phyloP scores from a whole-genome alignment of 1,140 invertebrate genomes.

The Stegodyphus mimosarum region DNA sequence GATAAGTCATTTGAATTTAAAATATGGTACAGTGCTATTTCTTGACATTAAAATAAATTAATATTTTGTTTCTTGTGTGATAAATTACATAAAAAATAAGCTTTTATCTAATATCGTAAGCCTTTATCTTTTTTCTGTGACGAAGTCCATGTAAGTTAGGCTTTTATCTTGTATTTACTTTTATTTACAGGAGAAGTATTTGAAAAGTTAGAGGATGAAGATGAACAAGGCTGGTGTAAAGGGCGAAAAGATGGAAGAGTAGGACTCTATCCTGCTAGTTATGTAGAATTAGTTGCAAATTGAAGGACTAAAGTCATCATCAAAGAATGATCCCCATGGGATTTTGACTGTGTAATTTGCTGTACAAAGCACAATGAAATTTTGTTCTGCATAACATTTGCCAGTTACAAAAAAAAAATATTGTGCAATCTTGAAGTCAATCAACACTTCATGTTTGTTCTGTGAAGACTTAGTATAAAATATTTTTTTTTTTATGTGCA shows the following conservation, averaged over 20 bases:
- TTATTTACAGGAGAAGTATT: slow-evolving; percentile 88
- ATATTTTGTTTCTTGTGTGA: no score
- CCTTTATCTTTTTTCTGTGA: neutral
- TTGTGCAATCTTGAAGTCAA: slow-evolving; percentile 47
- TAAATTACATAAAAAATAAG: no score
- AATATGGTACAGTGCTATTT: no score
- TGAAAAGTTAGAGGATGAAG: slow-evolving; percentile 96
- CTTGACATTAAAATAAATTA: no score
- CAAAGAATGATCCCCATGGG: slow-evolving; percentile 38
- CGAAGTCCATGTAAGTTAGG: neutral
- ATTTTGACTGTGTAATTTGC: slow-evolving; percentile 44
- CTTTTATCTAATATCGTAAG: neutral
- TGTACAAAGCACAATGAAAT: slow-evolving; percentile 54
- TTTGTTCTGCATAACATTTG: slow-evolving; percentile 39
- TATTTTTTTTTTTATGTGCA: no score
- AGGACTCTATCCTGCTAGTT: slow-evolving; percentile 93
- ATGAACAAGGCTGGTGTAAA: slow-evolving; percentile 95
- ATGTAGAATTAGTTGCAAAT: slow-evolving; percentile 79
- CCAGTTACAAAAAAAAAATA: slow-evolving; percentile 7
- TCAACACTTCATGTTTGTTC: neutral
- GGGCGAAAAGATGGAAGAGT: slow-evolving; percentile 75
- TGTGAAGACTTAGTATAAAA: no score
- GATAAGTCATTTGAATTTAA: no score
- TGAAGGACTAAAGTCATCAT: neutral
- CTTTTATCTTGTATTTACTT: neutral